phyloP scores from a whole-genome alignment of 2,797 vertebrate species.

The Clarias pachynema region DNA sequence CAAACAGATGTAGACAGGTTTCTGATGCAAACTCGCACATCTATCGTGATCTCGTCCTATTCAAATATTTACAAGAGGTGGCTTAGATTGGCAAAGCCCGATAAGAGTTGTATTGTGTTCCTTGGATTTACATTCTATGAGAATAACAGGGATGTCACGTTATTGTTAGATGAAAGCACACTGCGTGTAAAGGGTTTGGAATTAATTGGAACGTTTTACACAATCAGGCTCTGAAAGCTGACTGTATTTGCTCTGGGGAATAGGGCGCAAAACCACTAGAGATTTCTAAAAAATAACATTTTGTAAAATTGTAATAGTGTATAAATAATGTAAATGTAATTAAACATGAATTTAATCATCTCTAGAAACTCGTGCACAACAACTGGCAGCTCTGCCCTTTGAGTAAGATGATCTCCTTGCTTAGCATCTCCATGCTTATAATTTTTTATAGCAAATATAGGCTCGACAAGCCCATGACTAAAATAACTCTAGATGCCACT shows the following conservation, averaged over 20 bases:
- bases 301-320: background rate
- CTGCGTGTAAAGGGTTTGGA: background rate
- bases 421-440: conserved; percentile 8
- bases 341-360: background rate
- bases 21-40: background rate
- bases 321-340: background rate
- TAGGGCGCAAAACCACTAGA: background rate
- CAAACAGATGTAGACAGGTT: conserved; percentile 1
- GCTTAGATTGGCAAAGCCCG: conserved; percentile 5
- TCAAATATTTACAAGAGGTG: background rate
- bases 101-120: background rate
- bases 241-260: background rate
- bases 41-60: background rate
- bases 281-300: background rate
- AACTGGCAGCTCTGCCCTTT: background rate
- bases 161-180: conserved; percentile 11
- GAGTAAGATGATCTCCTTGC: conserved; percentile 8
- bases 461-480: conserved; percentile 50
- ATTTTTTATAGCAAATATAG: conserved; percentile 50
- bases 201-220: conserved; percentile 9
- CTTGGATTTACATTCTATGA: background rate
- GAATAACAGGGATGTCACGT: background rate
- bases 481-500: conserved; percentile 55
- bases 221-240: background rate
- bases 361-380: background rate